Base-by-base conservation (phyloP, 2,113 vertebrate genomes). In the Madoqua kirkii region DNA sequence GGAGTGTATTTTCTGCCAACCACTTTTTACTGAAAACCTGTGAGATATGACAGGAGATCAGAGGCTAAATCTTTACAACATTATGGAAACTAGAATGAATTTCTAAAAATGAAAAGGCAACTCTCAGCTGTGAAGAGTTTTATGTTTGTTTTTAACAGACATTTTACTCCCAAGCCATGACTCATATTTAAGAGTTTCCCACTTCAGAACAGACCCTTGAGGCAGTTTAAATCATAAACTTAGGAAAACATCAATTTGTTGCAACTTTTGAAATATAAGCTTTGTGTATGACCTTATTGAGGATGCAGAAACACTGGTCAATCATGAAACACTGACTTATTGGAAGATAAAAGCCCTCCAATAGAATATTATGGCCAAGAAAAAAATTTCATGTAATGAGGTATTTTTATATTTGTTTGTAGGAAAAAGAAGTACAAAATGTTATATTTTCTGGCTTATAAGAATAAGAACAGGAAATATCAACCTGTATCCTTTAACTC, bases 221-320 rank as follows among this genome's bases (percentile, higher is more conserved):
- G 85, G 60, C 87, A 94, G 54, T 55, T 97, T 95, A 60, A 91
- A 86, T 96, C 87, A 86, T 52, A 92, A 97, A 96, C 50, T 81
- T 95, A 93, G 97, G 14, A 92, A 95, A 94, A 71, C 76, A 91
- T 90, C 94, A 81, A 96, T 97, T 90, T 96, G 52, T 89, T 96
- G 88, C 93, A 96, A 90, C 64, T 67, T 97, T 91, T 88, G 59
- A 90, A 85, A 71, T 86, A 84, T 21, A 90, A 36, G 78, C 33
- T 96, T 92, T 57, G 11, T 57, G 11, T 43, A 36, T 97, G 87
- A 97, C 82, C 62, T 98, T 96, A 92, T 36, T 19, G 7, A 54
- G n/a, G 13, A 48, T 89, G 48, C n/a, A 54, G 43, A 96, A 87
- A 87, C 29, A 79, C 17, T 50, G 31, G 83, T 87, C 86, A 52